Conservation (phyloP, 2,797 vertebrate genomes). For the Mormyrops boulengeri region DNA sequence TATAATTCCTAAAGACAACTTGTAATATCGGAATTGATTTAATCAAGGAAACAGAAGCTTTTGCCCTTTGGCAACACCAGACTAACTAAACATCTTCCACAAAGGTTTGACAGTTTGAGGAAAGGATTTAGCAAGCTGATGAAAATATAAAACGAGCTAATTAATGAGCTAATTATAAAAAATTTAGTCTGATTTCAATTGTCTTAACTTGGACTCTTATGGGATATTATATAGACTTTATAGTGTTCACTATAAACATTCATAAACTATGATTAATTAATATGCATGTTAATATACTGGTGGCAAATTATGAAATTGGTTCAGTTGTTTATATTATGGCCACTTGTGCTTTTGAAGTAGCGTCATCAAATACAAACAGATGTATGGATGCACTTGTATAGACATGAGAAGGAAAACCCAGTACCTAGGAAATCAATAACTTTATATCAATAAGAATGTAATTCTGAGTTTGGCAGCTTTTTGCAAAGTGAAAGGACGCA, state of each 20-base stretch:
- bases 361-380: background rate
- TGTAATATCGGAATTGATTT: background rate
- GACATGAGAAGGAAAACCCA: background rate
- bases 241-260: background rate
- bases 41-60: background rate
- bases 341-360: conserved; percentile 11
- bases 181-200: background rate
- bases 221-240: background rate
- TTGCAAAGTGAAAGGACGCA: background rate
- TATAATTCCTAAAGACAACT: background rate
- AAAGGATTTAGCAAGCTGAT: background rate
- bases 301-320: background rate
- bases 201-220: background rate
- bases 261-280: background rate
- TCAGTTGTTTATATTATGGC: conserved; percentile 2
- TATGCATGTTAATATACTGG: background rate
- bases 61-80: background rate
- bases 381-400: background rate
- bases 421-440: conserved; percentile 5
- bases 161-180: background rate
- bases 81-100: background rate
- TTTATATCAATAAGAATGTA: background rate
- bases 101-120: background rate
- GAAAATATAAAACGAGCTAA: background rate
- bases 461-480: conserved; percentile 13